Evolutionary conservation across 2,888 invertebrate genomes (phyloP).

Genomic region (Hartigia nigra): DNA sequence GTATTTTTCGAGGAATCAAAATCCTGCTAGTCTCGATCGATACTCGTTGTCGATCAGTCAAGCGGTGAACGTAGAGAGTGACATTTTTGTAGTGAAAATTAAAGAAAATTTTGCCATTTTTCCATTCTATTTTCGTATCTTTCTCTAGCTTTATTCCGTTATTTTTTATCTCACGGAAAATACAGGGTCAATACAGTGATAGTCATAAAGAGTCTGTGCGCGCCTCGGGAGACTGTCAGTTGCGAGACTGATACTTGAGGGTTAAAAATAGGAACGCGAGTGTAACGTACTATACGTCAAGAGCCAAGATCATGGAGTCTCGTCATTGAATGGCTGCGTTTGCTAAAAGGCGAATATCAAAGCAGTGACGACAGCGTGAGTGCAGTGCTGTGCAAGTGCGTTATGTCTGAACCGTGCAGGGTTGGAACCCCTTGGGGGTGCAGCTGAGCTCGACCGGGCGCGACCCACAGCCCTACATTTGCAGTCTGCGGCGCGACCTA

Average conservation of each 20-base stretch:
- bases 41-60: background rate
- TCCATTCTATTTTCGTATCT: background rate
- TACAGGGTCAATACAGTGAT: background rate
- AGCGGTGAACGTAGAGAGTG: background rate
- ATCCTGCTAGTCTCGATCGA: background rate
- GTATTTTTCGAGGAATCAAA: background rate
- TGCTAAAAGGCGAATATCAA: background rate
- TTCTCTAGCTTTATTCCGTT: background rate
- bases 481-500: conserved; percentile 60
- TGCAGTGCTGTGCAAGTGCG: background rate
- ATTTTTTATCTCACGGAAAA: background rate
- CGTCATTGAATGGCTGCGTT: background rate
- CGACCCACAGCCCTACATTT: conserved; percentile 66
- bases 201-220: background rate
- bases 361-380: background rate
- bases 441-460: conserved; percentile 62
- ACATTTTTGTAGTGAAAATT: background rate
- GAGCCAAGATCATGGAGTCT: background rate
- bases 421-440: conserved; percentile 21
- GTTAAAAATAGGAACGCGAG: background rate
- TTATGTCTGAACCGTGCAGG: conserved; percentile 19
- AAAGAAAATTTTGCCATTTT: background rate
- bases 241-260: background rate
- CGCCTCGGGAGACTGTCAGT: background rate
- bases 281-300: background rate